phyloP scores from a whole-genome alignment of 2,113 vertebrate species.

The Labeo catla region DNA sequence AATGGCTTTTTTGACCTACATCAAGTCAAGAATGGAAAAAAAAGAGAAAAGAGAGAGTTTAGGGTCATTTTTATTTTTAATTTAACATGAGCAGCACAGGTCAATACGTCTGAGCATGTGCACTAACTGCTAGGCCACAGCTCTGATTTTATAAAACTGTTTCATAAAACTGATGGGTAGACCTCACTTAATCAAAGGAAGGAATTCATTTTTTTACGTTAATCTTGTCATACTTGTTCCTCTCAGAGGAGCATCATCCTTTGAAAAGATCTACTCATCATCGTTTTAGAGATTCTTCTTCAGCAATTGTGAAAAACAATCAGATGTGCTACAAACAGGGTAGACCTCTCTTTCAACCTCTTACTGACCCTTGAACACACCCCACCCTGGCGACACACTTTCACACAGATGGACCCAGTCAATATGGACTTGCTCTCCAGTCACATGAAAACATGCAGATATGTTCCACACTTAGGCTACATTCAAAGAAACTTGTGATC shows the following conservation, averaged over 20 bases:
- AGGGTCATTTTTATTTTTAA: conserved; percentile 6
- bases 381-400: conserved; percentile 38
- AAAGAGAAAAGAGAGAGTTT: neutral
- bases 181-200: neutral
- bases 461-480: neutral
- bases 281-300: too few species aligned
- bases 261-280: too few species aligned
- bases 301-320: neutral
- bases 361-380: neutral
- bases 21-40: neutral
- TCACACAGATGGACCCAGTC: conserved; percentile 48
- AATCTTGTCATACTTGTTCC: too few species aligned
- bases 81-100: neutral
- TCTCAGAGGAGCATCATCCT: too few species aligned
- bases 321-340: conserved; percentile 41
- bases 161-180: neutral
- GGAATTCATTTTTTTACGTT: neutral
- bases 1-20: conserved; percentile 9
- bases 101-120: neutral
- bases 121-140: neutral
- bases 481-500: neutral
- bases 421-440: neutral
- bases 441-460: conserved; percentile 17
- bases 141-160: conserved; percentile 2
- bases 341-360: neutral